Conservation (phyloP, 2,797 vertebrate genomes). For the Lerista edwardsae region DNA sequence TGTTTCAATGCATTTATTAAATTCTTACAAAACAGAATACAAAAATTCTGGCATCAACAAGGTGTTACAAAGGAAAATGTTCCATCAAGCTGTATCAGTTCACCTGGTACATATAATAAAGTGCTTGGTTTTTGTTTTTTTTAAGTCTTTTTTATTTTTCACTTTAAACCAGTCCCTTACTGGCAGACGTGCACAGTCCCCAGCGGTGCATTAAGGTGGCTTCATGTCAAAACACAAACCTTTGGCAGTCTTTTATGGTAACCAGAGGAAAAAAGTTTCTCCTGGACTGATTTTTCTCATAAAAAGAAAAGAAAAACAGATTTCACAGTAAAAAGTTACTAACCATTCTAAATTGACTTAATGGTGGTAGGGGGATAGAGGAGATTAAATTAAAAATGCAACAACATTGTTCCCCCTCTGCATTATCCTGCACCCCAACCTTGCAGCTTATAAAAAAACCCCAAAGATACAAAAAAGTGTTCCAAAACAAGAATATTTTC, state of each 20-base stretch:
- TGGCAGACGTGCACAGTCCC: constrained; percentile 27
- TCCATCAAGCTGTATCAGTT: constrained; percentile 75
- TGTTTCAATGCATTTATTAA: constrained; percentile 81
- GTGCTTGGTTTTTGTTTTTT: constrained; percentile 75
- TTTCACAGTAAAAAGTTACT: constrained; percentile 77
- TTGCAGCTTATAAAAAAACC: constrained; percentile 56
- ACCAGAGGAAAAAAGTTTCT: constrained; percentile 56
- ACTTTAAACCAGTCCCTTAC: constrained; percentile 23
- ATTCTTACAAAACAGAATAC: constrained; percentile 86
- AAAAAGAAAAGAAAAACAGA: constrained; percentile 42
- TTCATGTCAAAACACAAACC: constrained; percentile 53
- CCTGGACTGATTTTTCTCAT: constrained; percentile 39
- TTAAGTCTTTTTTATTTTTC: constrained; percentile 1
- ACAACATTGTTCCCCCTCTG: neutral
- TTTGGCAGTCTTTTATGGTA: constrained; percentile 68
- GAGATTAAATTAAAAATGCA: constrained; percentile 26
- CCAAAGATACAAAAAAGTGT: neutral
- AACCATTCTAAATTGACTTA: constrained; percentile 66
- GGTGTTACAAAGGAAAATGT: constrained; percentile 76
- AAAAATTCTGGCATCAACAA: constrained; percentile 82
- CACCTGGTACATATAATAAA: constrained; percentile 78
- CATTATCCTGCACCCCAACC: constrained; percentile 8
- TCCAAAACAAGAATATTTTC: neutral
- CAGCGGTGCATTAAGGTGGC: constrained; percentile 53
- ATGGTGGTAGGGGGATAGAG: constrained; percentile 11